Evolutionary conservation across 1,140 invertebrate species (phyloP), one percentile per base, ranked within the genome.

Genomic region (Penaeus japonicus): DNA sequence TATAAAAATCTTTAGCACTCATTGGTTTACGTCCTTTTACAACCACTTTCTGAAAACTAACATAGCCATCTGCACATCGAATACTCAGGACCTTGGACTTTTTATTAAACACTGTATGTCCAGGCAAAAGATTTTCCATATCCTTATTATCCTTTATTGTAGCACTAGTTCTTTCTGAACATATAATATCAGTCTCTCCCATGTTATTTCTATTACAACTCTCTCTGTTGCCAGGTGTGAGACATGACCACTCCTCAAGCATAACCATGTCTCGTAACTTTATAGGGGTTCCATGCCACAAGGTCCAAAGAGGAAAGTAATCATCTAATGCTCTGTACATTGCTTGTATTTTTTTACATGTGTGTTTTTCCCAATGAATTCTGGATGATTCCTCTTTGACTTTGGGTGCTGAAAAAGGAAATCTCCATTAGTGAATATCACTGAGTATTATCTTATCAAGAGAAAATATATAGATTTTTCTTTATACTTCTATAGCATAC

Each of bases 1-100:
- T 90, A 54, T 89, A 83, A 79, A 90, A 90, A 22, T 90, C 90
- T 10, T 86, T 57, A 3, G 90, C 87, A 87, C 39, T 90, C 90
- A 90, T 90, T 59, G 62, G 59, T 87, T 87, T 90, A 39, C 77
- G 53, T 7, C 87, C 87, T 24, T 87, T 89, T 20, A 90, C 22
- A 55, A 83, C n/a, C 30, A 90, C 83, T 27, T 70, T n/a, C 24
- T 78, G 62, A 54, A 90, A 90, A 35, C 70, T 82, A 24, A 90
- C 84, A 27, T 81, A 90, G 32, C 83, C 83, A 70, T 89, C 75
- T 30, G 55, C 27, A 84, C 90, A 90, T n/a, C 47, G 39, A 10
- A 90, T 75, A 35, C 81, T 84, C 4, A 90, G 27, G 32, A 84
- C 84, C n/a, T 73, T 70, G 0, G 27, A 7, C 30, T 87, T 85